Percentiles rank a stretch among this genome's conserved stretches.
These are phyloP conservation scores for Conger conger DNA, from an alignment of 2,113 vertebrate genomes.

Conservation along the genomic window DNA sequence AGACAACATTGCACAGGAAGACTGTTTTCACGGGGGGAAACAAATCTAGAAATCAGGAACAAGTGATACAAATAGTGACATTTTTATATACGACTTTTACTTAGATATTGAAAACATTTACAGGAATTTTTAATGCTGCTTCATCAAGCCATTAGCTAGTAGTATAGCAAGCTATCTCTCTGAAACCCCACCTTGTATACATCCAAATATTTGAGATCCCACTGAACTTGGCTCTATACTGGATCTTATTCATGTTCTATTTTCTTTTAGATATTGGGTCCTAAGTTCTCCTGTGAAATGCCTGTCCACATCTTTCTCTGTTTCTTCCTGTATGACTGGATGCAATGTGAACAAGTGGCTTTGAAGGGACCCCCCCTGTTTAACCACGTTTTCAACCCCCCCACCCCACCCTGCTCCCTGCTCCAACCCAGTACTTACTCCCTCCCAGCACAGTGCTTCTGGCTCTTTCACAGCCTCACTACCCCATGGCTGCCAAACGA, in stretches of 20 bases:
- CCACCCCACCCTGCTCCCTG: constrained; percentile 26
- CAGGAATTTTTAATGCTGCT: constrained; percentile 62
- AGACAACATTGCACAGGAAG: constrained; percentile 97
- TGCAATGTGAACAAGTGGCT: constrained; percentile 94
- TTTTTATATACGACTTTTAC: constrained; percentile 33
- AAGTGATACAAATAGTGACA: background rate
- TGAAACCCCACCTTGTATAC: constrained; percentile 54
- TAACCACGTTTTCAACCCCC: constrained; percentile 71
- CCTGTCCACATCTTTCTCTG: constrained; percentile 81
- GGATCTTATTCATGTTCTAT: constrained; percentile 27
- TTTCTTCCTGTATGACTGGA: constrained; percentile 96
- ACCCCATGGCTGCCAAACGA: constrained; percentile 77
- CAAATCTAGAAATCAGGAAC: background rate
- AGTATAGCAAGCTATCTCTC: constrained; percentile 58
- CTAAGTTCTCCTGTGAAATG: constrained; percentile 97
- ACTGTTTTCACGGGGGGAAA: constrained; percentile 56
- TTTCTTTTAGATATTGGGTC: constrained; percentile 58
- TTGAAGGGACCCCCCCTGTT: constrained; percentile 81
- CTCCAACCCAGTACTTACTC: constrained; percentile 67
- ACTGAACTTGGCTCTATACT: constrained; percentile 65
- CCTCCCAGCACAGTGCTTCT: constrained; percentile 76
- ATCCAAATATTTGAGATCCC: constrained; percentile 44
- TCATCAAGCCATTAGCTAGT: constrained; percentile 47
- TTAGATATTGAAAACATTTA: constrained; percentile 67
- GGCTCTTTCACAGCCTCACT: constrained; percentile 72